These are phyloP conservation scores for Perdita meconis DNA, from an alignment of 2,888 invertebrate species.

Conservation along the genomic window DNA sequence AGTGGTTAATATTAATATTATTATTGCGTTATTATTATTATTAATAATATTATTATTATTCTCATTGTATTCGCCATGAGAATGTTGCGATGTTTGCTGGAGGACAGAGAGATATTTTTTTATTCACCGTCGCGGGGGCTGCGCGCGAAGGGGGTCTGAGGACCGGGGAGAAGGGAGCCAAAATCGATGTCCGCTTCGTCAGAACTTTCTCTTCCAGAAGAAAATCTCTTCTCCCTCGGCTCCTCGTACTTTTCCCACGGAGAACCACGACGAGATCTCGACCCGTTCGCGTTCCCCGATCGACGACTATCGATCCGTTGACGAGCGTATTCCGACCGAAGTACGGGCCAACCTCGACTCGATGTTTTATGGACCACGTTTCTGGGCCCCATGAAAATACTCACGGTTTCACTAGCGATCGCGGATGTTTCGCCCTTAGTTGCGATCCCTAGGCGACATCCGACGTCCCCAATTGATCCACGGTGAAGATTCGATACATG, in stretches of 20 bases:
- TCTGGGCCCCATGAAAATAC: conserved; percentile 29
- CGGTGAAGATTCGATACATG: no score
- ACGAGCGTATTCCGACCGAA: conserved; percentile 15
- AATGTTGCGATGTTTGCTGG: conserved; percentile 45
- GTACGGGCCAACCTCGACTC: conserved; percentile 18
- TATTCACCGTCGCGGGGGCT: conserved; percentile 43
- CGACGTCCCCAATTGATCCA: no score
- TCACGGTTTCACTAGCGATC: conserved; percentile 23
- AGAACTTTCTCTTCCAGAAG: not conserved
- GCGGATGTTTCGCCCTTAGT: conserved; percentile 2
- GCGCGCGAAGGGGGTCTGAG: conserved; percentile 18
- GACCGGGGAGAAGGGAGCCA: not conserved
- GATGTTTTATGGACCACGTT: conserved; percentile 8
- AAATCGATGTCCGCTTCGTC: not conserved
- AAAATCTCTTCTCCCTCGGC: not conserved
- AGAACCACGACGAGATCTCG: not conserved
- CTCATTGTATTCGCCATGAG: conserved; percentile 57
- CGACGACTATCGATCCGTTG: conserved; percentile 1
- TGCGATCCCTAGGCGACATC: no score
- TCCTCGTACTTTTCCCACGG: conserved; percentile 11
- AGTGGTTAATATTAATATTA: conserved; percentile 71
- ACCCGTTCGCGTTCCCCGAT: not conserved
- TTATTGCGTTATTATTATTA: conserved; percentile 64
- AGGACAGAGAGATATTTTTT: conserved; percentile 64
- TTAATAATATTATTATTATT: conserved; percentile 64